phyloP scores from a whole-genome alignment of 2,888 invertebrate species.

The Odontocerum albicorne region DNA sequence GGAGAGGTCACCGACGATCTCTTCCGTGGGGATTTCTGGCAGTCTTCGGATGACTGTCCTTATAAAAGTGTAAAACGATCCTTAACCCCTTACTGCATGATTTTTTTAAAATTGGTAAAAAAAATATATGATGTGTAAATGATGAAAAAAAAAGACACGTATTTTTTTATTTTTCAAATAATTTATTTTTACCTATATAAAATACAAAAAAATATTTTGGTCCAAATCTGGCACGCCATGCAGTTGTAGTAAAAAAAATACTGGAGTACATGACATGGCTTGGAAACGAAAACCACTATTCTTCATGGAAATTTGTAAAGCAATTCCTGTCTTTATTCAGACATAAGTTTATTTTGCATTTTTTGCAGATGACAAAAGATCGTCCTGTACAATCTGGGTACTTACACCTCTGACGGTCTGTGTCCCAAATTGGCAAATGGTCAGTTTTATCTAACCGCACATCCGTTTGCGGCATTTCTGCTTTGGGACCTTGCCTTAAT shows the following conservation, averaged over 20 bases:
- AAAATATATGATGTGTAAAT: too few species aligned
- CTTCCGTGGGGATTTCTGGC: too few species aligned
- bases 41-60: too few species aligned
- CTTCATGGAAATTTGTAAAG: neutral
- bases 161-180: too few species aligned
- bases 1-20: too few species aligned
- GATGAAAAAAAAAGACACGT: too few species aligned
- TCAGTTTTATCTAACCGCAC: neutral
- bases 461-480: slow-evolving; percentile 4
- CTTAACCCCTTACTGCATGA: too few species aligned
- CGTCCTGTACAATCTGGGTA: slow-evolving; percentile 2
- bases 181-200: slow-evolving; percentile 4
- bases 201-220: slow-evolving; percentile 3
- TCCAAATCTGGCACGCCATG: neutral
- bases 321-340: slow-evolving; percentile 1
- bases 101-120: too few species aligned
- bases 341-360: slow-evolving; percentile 5
- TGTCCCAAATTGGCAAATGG: slow-evolving; percentile 4
- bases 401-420: slow-evolving; percentile 3
- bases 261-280: neutral
- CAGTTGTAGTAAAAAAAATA: neutral
- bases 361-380: slow-evolving; percentile 4
- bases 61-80: too few species aligned
- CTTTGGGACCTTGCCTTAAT: slow-evolving; percentile 1
- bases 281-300: neutral